Base-by-base conservation (phyloP, 2,888 invertebrate species). In the Patella pellucida region DNA sequence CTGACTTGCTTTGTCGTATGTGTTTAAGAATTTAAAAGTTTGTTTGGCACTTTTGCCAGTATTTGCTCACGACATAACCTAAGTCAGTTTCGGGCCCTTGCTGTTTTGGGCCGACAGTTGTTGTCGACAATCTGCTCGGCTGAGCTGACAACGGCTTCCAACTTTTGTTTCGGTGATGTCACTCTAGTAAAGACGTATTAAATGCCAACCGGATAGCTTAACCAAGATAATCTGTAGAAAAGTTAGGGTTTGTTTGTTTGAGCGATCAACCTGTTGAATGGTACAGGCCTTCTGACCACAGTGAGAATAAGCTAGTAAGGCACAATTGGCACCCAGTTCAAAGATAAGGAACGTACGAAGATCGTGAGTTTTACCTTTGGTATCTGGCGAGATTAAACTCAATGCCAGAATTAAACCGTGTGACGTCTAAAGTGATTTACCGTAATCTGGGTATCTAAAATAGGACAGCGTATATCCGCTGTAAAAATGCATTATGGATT, bases 261-360 rank as follows among this genome's bases (percentile, higher is more conserved):
- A 52, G 69, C 27, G 74, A 74, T 74, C 69, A 74, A 68, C 54
- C n/a, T 31, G 56, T 52, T 69, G 69, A 41, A 23, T 52, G 41
- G 52, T 69, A 31, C 52, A 51, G 54, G 56, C 69, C 52, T 31
- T 27, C 68, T 74, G 74, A 74, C 74, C 74, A 74, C 54, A 50
- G 52, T n/a, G 41, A 52, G 23, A 52, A 69, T 19, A 69, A 74
- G n/a, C 51, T 74, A 19, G 56, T 23, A 52, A 68, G 52, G 69
- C 69, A 54, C 69, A 69, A 69, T 74, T 74, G 74, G 74, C 74
- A 74, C 74, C 27, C 69, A 69, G 69, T 68, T 74, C 74, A 74
- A 74, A 74, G 62, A 62, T 23, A 19, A 62, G 62, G 62, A 23
- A 23, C 19, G 23, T 23, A 62, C 19, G 23, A 62, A 62, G 23